Evolutionary conservation across 1,140 invertebrate species (phyloP), one percentile per base, ranked within the genome.

Genomic region (Ceratitis capitata): DNA sequence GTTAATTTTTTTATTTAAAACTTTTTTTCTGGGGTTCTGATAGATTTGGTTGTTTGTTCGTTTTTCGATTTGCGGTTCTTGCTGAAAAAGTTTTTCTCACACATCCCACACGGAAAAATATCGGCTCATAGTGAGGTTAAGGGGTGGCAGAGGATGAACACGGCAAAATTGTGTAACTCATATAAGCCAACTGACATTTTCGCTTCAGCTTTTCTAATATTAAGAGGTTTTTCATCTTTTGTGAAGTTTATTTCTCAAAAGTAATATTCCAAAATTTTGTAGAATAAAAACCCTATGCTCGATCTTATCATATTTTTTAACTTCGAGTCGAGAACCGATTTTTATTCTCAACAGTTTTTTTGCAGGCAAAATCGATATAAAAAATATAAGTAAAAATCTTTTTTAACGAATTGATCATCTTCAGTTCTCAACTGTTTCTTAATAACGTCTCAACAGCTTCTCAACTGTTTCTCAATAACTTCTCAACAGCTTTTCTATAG

Each of bases 31-130:
- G 32, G 69, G 69, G 69, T 39, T 35, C 45, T 78, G 32, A 69
- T 19, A 69, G 35, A 32, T 32, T 45, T 39, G 69, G 39, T n/a
- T n/a, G 64, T 74, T 74, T 74, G 4, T 23, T 42, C 26, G 58
- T 16, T 64, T 64, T 19, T 69, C 32, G 0, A 6, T 19, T 35
- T 69, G 5, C 39, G 35, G n/a, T 39, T 69, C 29, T 42, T 12
- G 42, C 3, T 47, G 42, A 14, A 78, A 78, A 78, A 78, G 69
- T 78, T 78, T 78, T 78, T 78, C 69, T 78, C 69, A 78, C 69
- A 78, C 39, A 42, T 42, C 69, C 69, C 39, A 78, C 69, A 26
- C 69, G 45, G 9, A 26, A 78, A 78, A 78, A 19, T 78, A 78
- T 35, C n/a, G n/a, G 35, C 19, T 19, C 19, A 6, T 64, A 6